Evolutionary conservation across 2,113 vertebrate genomes (phyloP).

Genomic region (Falcunculus frontatus): DNA sequence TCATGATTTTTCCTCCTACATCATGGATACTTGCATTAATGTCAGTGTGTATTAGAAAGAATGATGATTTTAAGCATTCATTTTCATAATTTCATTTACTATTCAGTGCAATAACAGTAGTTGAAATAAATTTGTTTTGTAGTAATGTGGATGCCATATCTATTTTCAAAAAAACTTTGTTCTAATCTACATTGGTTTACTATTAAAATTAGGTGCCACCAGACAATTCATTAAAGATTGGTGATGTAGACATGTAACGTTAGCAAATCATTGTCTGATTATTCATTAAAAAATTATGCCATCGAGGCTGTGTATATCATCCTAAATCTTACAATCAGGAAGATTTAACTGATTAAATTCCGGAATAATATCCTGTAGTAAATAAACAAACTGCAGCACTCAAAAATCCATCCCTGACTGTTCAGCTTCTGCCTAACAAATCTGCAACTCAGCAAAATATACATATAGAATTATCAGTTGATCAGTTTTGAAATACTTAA

Average conservation of each 20-base stretch:
- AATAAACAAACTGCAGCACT: background rate
- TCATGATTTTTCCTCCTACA: background rate
- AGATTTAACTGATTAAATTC: background rate
- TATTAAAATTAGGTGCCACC: background rate
- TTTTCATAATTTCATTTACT: constrained; percentile 3
- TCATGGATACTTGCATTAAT: background rate
- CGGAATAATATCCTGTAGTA: background rate
- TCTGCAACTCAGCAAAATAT: background rate
- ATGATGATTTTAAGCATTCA: background rate
- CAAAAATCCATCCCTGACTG: background rate
- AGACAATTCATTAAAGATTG: background rate
- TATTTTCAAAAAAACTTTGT: background rate
- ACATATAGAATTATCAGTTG: background rate
- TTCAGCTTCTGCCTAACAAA: background rate
- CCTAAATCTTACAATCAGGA: background rate
- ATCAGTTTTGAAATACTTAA: background rate
- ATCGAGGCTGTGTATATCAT: background rate
- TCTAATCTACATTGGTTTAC: background rate
- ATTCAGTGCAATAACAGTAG: background rate
- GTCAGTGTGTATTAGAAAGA: background rate
- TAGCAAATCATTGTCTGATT: background rate
- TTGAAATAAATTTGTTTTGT: background rate
- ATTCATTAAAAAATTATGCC: background rate
- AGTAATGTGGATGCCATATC: background rate
- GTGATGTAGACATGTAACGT: background rate